Conservation (phyloP, 1,140 invertebrate genomes). For the Eciton burchellii region DNA sequence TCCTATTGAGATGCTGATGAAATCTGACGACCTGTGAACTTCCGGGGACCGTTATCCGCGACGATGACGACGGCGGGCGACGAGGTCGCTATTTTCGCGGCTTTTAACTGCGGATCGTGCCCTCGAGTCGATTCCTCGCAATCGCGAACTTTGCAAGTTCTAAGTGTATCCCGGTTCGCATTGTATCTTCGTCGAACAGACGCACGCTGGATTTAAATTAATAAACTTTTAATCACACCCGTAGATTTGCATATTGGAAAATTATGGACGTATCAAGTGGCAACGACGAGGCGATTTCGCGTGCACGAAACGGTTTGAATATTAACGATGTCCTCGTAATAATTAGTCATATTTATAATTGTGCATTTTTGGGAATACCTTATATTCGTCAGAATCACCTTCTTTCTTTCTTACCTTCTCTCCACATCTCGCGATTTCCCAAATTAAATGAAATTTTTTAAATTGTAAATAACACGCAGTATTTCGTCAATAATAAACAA, state of each 20-base stretch:
- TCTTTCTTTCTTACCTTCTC: not conserved
- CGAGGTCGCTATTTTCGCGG: slow-evolving; percentile 48
- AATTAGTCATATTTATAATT: too few species aligned
- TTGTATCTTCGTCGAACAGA: slow-evolving; percentile 10
- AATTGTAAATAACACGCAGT: not conserved
- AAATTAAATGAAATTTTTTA: not conserved
- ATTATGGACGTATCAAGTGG: slow-evolving; percentile 45
- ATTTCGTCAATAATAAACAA: slow-evolving; percentile 1
- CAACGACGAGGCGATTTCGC: slow-evolving; percentile 13
- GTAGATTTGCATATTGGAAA: slow-evolving; percentile 46
- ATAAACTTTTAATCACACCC: slow-evolving; percentile 54
- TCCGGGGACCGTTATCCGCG: slow-evolving; percentile 50
- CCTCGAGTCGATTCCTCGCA: slow-evolving; percentile 31
- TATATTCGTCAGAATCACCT: too few species aligned
- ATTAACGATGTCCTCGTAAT: too few species aligned
- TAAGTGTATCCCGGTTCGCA: slow-evolving; percentile 46
- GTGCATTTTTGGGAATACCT: too few species aligned
- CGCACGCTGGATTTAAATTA: slow-evolving; percentile 45
- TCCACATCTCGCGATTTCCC: not conserved
- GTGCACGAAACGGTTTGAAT: too few species aligned
- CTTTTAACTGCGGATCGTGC: slow-evolving; percentile 32
- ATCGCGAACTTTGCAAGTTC: slow-evolving; percentile 52
- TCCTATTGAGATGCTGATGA: slow-evolving; percentile 57
- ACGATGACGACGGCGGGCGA: slow-evolving; percentile 11
- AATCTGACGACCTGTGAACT: slow-evolving; percentile 63